These are phyloP conservation scores for Camponotus vicinus DNA, from an alignment of 1,140 invertebrate genomes.

Conservation along the genomic window DNA sequence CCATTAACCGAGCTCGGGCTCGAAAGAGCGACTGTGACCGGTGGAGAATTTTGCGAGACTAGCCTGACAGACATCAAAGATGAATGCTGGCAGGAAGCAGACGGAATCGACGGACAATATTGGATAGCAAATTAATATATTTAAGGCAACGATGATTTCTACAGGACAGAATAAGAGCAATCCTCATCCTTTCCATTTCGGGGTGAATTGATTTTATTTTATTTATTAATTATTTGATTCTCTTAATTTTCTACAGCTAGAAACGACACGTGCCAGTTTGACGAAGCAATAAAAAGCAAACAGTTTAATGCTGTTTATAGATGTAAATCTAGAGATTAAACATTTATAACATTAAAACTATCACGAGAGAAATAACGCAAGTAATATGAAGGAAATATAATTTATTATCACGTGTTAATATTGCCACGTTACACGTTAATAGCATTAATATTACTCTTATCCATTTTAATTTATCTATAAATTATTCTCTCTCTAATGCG, in stretches of 20 bases:
- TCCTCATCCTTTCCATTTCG: neutral
- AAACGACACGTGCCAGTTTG: neutral
- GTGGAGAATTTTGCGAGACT: slow-evolving; percentile 16
- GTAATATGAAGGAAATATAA: neutral
- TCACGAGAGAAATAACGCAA: neutral
- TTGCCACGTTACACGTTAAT: neutral
- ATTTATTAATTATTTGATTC: slow-evolving; percentile 10
- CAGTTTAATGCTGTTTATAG: neutral
- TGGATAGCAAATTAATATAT: slow-evolving; percentile 8
- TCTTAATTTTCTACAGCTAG: neutral
- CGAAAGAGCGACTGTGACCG: neutral
- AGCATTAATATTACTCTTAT: neutral
- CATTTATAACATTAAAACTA: neutral
- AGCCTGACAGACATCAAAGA: slow-evolving; percentile 43
- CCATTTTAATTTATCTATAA: neutral
- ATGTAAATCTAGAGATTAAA: slow-evolving; percentile 4
- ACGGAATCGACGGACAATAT: neutral
- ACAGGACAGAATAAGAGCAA: neutral
- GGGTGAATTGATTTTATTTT: neutral
- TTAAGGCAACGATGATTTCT: slow-evolving; percentile 41
- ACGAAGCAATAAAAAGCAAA: neutral
- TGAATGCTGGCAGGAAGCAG: neutral
- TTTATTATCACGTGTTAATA: slow-evolving; percentile 1
- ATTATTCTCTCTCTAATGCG: neutral
- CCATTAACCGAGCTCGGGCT: slow-evolving; percentile 55